Evolutionary conservation across 1,140 invertebrate species (phyloP).

Genomic region (Drosophila bocki): DNA sequence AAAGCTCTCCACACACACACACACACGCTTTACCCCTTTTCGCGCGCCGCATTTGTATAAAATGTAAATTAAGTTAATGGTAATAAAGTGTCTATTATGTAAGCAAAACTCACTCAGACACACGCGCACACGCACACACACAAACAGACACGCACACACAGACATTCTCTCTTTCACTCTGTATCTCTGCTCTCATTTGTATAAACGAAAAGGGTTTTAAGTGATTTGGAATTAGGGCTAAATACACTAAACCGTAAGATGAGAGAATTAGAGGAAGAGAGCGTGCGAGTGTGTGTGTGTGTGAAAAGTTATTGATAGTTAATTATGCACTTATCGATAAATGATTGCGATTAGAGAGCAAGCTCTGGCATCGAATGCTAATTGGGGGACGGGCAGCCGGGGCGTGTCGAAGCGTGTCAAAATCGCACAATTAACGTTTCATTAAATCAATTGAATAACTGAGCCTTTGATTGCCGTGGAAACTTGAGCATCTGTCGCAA

Average conservation of each 20-base stretch:
- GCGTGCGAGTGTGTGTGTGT: neutral
- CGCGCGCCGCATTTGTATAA: slow-evolving; percentile 74
- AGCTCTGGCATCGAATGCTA: slow-evolving; percentile 8
- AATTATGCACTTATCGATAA: slow-evolving; percentile 51
- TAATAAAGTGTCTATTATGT: slow-evolving; percentile 82
- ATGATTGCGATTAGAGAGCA: slow-evolving; percentile 27
- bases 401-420: slow-evolving; percentile 26
- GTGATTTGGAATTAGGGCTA: slow-evolving; percentile 68
- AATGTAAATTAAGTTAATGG: slow-evolving; percentile 81
- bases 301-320: slow-evolving; percentile 42
- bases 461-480: slow-evolving; percentile 58
- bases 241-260: neutral
- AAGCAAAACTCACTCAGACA: slow-evolving; percentile 47
- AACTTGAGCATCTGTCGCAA: slow-evolving; percentile 43
- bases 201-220: slow-evolving; percentile 58
- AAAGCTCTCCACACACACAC: slow-evolving; percentile 9
- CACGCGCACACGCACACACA: slow-evolving; percentile 1
- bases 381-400: neutral
- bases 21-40: slow-evolving; percentile 46
- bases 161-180: neutral
- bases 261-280: neutral
- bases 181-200: neutral
- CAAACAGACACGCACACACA: neutral
- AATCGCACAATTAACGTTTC: slow-evolving; percentile 66
- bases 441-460: slow-evolving; percentile 63